These are phyloP conservation scores for Drosophila yakuba DNA, from an alignment of 1,140 invertebrate genomes.

Conservation along the genomic window DNA sequence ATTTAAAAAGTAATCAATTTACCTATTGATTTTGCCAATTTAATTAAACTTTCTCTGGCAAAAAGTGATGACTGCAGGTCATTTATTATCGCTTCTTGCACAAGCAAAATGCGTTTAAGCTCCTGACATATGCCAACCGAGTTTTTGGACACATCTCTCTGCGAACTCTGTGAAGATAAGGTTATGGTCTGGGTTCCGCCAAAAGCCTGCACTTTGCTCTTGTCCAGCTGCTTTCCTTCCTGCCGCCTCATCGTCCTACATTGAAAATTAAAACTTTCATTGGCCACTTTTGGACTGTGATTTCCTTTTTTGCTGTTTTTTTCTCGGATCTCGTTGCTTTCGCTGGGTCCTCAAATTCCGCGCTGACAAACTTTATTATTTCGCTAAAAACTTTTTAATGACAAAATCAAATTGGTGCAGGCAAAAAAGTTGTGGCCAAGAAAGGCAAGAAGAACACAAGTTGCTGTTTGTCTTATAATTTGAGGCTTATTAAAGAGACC, in stretches of 20 bases:
- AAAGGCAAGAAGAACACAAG: slow-evolving; percentile 12
- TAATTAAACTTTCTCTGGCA: slow-evolving; percentile 21
- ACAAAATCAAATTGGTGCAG: slow-evolving; percentile 86
- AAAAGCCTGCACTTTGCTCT: slow-evolving; percentile 20
- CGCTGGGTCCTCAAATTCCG: slow-evolving; percentile 53
- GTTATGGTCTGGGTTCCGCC: slow-evolving; percentile 15
- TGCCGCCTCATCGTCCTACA: not conserved
- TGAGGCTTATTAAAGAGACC: slow-evolving; percentile 38
- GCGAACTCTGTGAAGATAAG: slow-evolving; percentile 24
- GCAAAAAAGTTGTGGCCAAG: slow-evolving; percentile 87
- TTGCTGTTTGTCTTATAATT: slow-evolving; percentile 87
- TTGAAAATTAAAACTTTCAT: slow-evolving; percentile 47
- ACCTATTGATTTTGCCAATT: slow-evolving; percentile 22
- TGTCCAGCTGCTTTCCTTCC: slow-evolving; percentile 7
- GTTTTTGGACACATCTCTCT: slow-evolving; percentile 26
- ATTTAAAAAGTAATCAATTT: slow-evolving; percentile 33
- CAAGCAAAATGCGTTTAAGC: slow-evolving; percentile 14
- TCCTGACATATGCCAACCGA: slow-evolving; percentile 11
- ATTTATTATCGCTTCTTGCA: slow-evolving; percentile 24
- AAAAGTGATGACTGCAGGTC: slow-evolving; percentile 22
- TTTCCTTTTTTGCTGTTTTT: slow-evolving; percentile 31
- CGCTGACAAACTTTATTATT: slow-evolving; percentile 88
- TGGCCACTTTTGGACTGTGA: slow-evolving; percentile 52
- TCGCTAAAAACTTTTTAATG: slow-evolving; percentile 86
- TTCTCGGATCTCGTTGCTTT: slow-evolving; percentile 11